phyloP scores from a whole-genome alignment of 2,797 vertebrate genomes.

The Lagocephalus sceleratus region DNA sequence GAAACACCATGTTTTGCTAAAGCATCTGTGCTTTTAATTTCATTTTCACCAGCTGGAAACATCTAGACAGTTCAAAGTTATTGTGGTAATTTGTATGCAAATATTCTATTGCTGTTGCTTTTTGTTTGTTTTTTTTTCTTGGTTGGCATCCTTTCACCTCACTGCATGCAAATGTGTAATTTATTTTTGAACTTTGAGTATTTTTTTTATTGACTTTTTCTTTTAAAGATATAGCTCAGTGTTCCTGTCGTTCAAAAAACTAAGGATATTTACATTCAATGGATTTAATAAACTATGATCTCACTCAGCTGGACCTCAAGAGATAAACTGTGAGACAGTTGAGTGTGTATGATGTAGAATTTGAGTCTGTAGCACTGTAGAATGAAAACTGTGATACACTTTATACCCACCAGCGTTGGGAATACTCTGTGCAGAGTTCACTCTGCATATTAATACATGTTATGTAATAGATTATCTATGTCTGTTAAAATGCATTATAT shows the following conservation, averaged over 20 bases:
- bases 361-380: too few species aligned
- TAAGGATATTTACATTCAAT: too few species aligned
- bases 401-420: too few species aligned
- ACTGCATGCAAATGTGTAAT: constrained; percentile 11
- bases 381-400: too few species aligned
- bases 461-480: too few species aligned
- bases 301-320: constrained; percentile 23
- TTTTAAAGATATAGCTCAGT: too few species aligned
- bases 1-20: constrained; percentile 66
- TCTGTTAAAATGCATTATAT: too few species aligned
- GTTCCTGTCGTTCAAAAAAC: too few species aligned
- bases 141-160: constrained; percentile 21
- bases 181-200: constrained; percentile 24
- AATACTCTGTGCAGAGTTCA: too few species aligned
- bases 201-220: too few species aligned
- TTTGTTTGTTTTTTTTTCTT: constrained; percentile 4
- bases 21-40: constrained; percentile 77
- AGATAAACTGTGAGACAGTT: constrained; percentile 34
- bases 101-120: background rate
- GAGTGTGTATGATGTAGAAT: too few species aligned
- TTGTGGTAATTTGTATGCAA: constrained; percentile 57
- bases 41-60: constrained; percentile 56
- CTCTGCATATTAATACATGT: too few species aligned
- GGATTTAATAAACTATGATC: constrained; percentile 23
- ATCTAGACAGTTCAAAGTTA: constrained; percentile 69